Conservation (phyloP, 2,113 vertebrate genomes). For the Oreochromis spilurus region DNA sequence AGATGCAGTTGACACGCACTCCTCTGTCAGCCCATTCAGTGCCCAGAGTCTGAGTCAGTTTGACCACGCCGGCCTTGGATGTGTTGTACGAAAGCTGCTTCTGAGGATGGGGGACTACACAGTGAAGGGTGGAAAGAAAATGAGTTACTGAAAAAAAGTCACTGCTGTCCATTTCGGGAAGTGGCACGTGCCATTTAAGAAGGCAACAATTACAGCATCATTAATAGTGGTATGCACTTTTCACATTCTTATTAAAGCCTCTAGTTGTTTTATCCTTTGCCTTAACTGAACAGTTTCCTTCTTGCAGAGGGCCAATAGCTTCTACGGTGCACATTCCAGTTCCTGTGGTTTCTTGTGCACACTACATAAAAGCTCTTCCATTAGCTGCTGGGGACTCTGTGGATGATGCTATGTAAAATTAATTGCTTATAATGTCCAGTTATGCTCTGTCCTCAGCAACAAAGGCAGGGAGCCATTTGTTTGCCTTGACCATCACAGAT, state of each 20-base stretch:
- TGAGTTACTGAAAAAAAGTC: background rate
- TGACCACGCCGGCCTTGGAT: conserved; percentile 78
- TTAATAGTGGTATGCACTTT: background rate
- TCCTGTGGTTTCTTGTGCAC: conserved; percentile 38
- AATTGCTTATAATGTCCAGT: conserved; percentile 73
- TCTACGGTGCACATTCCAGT: conserved; percentile 17
- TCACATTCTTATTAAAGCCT: background rate
- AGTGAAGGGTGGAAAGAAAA: background rate
- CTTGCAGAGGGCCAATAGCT: background rate
- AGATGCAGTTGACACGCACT: conserved; percentile 78
- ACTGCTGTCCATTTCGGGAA: background rate
- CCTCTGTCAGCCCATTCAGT: conserved; percentile 78
- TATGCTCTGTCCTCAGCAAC: conserved; percentile 69
- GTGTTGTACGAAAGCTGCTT: conserved; percentile 79
- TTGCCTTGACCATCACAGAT: conserved; percentile 77
- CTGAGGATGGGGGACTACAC: conserved; percentile 76
- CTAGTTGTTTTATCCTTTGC: background rate
- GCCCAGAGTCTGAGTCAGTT: conserved; percentile 80
- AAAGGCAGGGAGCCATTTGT: conserved; percentile 76
- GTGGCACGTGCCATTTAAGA: background rate
- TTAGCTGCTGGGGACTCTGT: conserved; percentile 64
- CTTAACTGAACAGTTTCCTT: background rate
- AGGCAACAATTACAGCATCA: background rate
- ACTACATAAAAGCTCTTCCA: conserved; percentile 63
- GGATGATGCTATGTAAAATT: conserved; percentile 73